Evolutionary conservation across 92 coral and sea anemone species (phyloP).

Genomic region (Desmophyllum pertusum): DNA sequence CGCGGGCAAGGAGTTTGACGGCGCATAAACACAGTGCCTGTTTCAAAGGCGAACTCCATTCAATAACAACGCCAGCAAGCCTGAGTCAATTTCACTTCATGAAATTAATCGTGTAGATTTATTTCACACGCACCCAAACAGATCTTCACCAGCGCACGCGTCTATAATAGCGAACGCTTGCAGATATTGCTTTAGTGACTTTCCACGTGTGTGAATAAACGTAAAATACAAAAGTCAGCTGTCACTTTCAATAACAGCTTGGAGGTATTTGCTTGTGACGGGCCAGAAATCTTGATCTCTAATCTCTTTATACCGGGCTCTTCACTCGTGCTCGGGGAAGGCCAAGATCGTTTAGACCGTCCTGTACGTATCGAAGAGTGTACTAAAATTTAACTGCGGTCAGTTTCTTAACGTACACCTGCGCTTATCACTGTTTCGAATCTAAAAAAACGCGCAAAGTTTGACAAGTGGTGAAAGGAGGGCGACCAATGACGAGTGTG

Average conservation of each 20-base stretch:
- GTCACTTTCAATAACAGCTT: constrained; percentile 44
- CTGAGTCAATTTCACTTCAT: neutral
- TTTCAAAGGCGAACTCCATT: constrained; percentile 16
- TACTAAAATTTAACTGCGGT: constrained; percentile 47
- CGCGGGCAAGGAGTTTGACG: constrained; percentile 41
- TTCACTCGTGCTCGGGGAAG: neutral
- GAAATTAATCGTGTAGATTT: constrained; percentile 16
- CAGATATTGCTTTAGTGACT: constrained; percentile 46
- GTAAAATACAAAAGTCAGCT: constrained; percentile 47
- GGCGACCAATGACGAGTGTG: constrained; percentile 85
- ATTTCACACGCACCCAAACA: constrained; percentile 29
- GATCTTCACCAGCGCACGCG: constrained; percentile 38
- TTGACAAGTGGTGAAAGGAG: constrained; percentile 91
- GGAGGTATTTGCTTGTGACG: constrained; percentile 26
- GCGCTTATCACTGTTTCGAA: constrained; percentile 72
- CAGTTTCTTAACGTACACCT: constrained; percentile 63
- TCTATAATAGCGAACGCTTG: constrained; percentile 9
- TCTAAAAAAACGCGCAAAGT: constrained; percentile 87
- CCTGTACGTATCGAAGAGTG: constrained; percentile 26
- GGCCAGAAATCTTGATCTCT: constrained; percentile 28
- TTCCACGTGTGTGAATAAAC: constrained; percentile 44
- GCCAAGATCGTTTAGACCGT: neutral
- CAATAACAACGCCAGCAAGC: neutral
- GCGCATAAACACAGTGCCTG: constrained; percentile 24
- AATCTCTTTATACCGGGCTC: constrained; percentile 9